Evolutionary conservation across 30 jellyfish, hydroid and myxozoan species (phyloP).

Genomic region (Cassiopea andromeda): DNA sequence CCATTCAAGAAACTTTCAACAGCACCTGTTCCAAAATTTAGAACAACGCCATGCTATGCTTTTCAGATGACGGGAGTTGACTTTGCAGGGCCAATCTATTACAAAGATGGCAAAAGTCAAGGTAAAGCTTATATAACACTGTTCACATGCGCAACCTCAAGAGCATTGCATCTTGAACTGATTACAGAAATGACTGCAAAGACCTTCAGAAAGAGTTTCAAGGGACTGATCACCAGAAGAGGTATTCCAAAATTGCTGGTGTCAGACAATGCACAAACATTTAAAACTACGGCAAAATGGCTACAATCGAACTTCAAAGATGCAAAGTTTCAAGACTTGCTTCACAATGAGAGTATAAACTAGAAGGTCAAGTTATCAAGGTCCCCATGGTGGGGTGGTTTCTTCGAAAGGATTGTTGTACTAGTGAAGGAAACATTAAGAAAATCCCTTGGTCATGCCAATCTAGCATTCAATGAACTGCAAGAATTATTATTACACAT

Average conservation of each 20-base stretch:
- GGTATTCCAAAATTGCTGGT: slow-evolving; percentile 43
- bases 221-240: slow-evolving; percentile 50
- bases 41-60: slow-evolving; percentile 35
- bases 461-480: too few species aligned
- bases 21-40: slow-evolving; percentile 13
- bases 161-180: slow-evolving; percentile 39
- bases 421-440: slow-evolving; percentile 32
- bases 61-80: slow-evolving; percentile 43
- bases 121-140: slow-evolving; percentile 39
- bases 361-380: slow-evolving; percentile 49
- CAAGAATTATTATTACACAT: slow-evolving; percentile 4
- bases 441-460: slow-evolving; percentile 52
- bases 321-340: too few species aligned
- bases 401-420: slow-evolving; percentile 56
- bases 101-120: slow-evolving; percentile 20
- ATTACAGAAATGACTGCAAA: slow-evolving; percentile 20
- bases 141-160: slow-evolving; percentile 44
- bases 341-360: too few species aligned
- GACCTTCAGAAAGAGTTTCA: slow-evolving; percentile 26
- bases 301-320: slow-evolving; percentile 16
- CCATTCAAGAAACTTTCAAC: slow-evolving; percentile 10
- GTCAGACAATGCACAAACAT: slow-evolving; percentile 49
- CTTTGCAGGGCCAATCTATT: slow-evolving; percentile 36
- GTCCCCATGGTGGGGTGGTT: slow-evolving; percentile 75
- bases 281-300: slow-evolving; percentile 33